These are phyloP conservation scores for Eupithecia exiguata DNA, from an alignment of 2,888 invertebrate genomes.

Conservation along the genomic window DNA sequence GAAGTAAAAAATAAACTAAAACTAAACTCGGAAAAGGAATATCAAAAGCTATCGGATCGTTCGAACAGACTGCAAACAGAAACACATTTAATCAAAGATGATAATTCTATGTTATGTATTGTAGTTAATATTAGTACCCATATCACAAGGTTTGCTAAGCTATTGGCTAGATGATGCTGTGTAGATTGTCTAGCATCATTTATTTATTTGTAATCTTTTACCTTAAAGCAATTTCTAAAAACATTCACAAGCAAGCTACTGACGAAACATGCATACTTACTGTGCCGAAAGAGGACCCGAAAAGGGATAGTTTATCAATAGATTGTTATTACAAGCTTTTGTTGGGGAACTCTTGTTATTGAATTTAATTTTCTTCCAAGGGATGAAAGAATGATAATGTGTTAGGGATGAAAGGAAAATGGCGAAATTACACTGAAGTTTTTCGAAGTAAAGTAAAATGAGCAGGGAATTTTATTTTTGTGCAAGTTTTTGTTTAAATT, in stretches of 20 bases:
- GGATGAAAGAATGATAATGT: conserved; percentile 29
- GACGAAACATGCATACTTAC: not conserved
- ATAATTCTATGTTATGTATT: too few species aligned
- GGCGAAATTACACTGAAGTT: conserved; percentile 16
- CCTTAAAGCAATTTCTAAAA: too few species aligned
- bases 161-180: too few species aligned
- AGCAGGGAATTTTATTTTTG: not conserved
- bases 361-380: conserved; percentile 42
- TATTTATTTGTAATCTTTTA: too few species aligned
- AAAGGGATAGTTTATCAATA: conserved; percentile 34
- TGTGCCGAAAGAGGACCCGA: conserved; percentile 18
- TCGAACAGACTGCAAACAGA: too few species aligned
- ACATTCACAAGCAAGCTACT: not conserved
- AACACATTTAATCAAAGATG: too few species aligned
- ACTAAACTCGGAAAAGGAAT: too few species aligned
- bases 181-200: too few species aligned
- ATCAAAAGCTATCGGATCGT: too few species aligned
- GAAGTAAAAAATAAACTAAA: too few species aligned
- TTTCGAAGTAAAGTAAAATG: conserved; percentile 6
- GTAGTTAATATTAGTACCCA: too few species aligned
- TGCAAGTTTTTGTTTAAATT: not conserved
- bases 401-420: conserved; percentile 25
- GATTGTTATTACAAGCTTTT: conserved; percentile 34
- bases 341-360: conserved; percentile 35
- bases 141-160: too few species aligned